phyloP scores from a whole-genome alignment of 2,888 invertebrate genomes.

The Hemithea aestivaria region DNA sequence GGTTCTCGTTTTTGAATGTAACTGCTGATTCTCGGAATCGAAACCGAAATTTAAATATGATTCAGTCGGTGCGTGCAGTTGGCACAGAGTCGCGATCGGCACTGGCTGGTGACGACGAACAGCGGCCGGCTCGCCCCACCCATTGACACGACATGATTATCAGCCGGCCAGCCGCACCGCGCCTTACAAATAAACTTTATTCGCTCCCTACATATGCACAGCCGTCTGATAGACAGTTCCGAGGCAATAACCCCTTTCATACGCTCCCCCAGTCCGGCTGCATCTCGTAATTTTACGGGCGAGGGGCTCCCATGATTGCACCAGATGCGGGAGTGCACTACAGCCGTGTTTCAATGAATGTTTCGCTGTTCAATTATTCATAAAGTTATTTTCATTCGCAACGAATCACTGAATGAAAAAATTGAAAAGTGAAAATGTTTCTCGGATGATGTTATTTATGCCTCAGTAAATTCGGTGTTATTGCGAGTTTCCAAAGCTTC shows the following conservation, averaged over 20 bases:
- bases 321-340: conserved; percentile 37
- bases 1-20: conserved; percentile 25
- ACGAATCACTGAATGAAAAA: conserved; percentile 20
- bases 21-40: conserved; percentile 27
- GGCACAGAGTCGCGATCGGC: conserved; percentile 49
- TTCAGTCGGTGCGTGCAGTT: conserved; percentile 38
- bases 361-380: conserved; percentile 31
- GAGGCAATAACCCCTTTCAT: conserved; percentile 75
- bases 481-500: neutral
- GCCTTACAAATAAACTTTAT: conserved; percentile 75
- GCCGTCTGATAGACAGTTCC: conserved; percentile 58
- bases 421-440: conserved; percentile 29
- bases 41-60: conserved; percentile 33
- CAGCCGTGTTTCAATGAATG: conserved; percentile 18
- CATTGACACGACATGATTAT: conserved; percentile 65
- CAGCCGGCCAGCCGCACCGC: conserved; percentile 60
- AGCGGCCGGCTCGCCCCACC: conserved; percentile 62
- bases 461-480: conserved; percentile 14
- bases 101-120: conserved; percentile 51
- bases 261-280: conserved; percentile 64
- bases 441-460: conserved; percentile 18
- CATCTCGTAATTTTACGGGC: conserved; percentile 72
- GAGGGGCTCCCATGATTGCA: conserved; percentile 63
- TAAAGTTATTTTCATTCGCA: conserved; percentile 21
- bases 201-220: conserved; percentile 70